Evolutionary conservation across 35 echinoderm and acorn worm species (phyloP).

Genomic region (Heliocidaris erythrogramma): DNA sequence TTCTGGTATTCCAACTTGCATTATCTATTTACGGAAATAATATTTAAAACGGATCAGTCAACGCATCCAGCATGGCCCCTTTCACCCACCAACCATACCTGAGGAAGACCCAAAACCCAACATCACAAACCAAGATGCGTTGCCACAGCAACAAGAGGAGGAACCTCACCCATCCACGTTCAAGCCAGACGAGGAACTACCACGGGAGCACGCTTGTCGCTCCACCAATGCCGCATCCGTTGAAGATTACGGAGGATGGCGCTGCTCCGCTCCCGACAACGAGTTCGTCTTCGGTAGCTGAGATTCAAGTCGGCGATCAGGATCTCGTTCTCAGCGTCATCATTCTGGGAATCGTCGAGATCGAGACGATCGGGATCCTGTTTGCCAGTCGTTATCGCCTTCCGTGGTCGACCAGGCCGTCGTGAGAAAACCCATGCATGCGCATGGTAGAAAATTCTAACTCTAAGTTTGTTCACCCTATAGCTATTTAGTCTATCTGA

Average conservation of each 20-base stretch:
- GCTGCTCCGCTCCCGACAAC: not conserved
- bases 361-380: not conserved
- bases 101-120: not conserved
- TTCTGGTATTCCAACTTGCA: no score
- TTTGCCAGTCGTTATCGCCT: no score
- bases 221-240: not conserved
- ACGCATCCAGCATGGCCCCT: not conserved
- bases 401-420: no score
- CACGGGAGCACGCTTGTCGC: not conserved
- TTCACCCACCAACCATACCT: constrained; percentile 6
- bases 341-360: not conserved
- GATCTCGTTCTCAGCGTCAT: constrained; percentile 8
- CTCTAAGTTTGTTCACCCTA: no score
- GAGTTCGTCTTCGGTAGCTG: constrained; percentile 16
- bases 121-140: not conserved
- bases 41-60: no score
- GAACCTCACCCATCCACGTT: not conserved
- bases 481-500: not conserved
- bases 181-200: not conserved
- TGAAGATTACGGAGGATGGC: constrained; percentile 21
- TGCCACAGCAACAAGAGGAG: not conserved
- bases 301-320: not conserved
- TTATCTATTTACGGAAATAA: no score
- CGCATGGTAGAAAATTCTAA: not conserved
- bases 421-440: constrained; percentile 15